Evolutionary conservation across 2,797 vertebrate species (phyloP).

Genomic region (Rhinella marina): DNA sequence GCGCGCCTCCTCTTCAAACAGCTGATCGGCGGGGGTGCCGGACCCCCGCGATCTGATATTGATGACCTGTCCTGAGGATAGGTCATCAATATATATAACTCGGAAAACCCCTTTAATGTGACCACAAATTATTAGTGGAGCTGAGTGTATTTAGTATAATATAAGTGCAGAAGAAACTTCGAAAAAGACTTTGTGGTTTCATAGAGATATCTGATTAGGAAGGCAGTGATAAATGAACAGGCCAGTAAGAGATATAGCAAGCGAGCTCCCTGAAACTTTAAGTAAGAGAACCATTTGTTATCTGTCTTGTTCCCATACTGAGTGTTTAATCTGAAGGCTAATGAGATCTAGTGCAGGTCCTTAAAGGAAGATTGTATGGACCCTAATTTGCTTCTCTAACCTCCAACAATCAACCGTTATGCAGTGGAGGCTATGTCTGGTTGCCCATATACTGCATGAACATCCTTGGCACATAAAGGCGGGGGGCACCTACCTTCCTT

Average conservation of each 20-base stretch:
- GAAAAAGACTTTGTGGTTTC: not conserved
- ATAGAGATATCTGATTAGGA: slow-evolving; percentile 28
- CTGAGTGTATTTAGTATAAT: not conserved
- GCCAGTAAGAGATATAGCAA: slow-evolving; percentile 16
- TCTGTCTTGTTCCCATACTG: not conserved
- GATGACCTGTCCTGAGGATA: no score
- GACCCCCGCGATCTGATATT: no score
- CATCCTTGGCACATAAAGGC: no score
- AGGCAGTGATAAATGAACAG: slow-evolving; percentile 47
- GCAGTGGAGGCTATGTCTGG: no score
- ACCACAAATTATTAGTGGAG: not conserved
- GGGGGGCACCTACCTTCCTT: no score
- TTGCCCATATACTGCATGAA: no score
- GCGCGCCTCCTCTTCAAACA: no score
- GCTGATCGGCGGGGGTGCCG: no score
- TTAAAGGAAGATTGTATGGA: no score
- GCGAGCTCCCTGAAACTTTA: slow-evolving; percentile 21
- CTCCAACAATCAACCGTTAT: no score
- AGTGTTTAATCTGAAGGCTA: not conserved
- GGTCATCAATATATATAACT: no score
- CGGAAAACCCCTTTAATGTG: not conserved
- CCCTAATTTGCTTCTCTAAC: no score
- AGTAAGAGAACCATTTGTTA: slow-evolving; percentile 42
- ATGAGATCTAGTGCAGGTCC: not conserved
- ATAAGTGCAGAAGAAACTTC: slow-evolving; percentile 16